Conservation (phyloP, 2,797 vertebrate species). For the Helostoma temminkii region DNA sequence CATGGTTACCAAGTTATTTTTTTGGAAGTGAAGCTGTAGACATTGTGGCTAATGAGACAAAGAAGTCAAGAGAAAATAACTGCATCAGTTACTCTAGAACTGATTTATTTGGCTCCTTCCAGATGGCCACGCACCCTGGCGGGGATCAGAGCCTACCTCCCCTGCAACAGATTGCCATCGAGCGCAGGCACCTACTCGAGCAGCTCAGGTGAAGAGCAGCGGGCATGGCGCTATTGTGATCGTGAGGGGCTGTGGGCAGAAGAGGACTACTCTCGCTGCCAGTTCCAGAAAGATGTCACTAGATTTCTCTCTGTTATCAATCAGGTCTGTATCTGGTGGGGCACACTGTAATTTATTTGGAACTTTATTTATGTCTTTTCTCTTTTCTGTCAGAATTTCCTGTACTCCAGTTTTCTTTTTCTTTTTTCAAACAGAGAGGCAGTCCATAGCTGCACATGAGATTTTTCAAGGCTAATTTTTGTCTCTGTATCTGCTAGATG, state of each 20-base stretch:
- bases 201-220: slow-evolving; percentile 87
- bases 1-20: not conserved
- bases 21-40: not conserved
- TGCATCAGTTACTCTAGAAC: not conserved
- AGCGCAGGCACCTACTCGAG: slow-evolving; percentile 91
- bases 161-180: slow-evolving; percentile 89
- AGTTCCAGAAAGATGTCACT: slow-evolving; percentile 96
- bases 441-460: not conserved
- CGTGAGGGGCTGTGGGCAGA: slow-evolving; percentile 92
- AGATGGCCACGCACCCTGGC: slow-evolving; percentile 97
- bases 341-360: not conserved
- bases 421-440: not conserved
- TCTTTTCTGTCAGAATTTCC: no score
- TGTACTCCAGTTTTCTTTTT: no score
- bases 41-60: not conserved
- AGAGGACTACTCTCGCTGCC: slow-evolving; percentile 94
- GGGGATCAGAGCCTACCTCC: slow-evolving; percentile 92
- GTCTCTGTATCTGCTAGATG: slow-evolving; percentile 83
- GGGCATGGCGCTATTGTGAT: slow-evolving; percentile 92
- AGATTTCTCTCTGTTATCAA: slow-evolving; percentile 94
- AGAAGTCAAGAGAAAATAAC: not conserved
- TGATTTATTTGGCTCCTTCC: slow-evolving; percentile 14
- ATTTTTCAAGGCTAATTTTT: not conserved
- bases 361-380: not conserved
- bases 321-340: slow-evolving; percentile 83